Conservation (phyloP, 1,140 invertebrate genomes). For the Tetramorium alpestre region DNA sequence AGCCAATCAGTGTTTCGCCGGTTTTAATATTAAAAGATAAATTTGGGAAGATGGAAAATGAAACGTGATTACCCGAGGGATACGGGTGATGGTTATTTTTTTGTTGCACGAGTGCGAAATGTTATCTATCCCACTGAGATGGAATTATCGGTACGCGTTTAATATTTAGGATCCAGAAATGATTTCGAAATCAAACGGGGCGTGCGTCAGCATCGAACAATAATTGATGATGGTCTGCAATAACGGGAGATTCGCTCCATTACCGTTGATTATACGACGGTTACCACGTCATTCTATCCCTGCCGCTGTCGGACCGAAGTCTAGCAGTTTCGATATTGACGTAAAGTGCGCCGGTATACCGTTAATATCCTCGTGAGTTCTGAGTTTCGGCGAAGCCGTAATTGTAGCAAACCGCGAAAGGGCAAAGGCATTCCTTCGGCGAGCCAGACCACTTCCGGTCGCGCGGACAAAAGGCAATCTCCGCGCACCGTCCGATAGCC, state of each 20-base stretch:
- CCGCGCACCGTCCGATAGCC: constrained; percentile 18
- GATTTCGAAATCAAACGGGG: constrained; percentile 1
- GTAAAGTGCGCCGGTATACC: constrained; percentile 42
- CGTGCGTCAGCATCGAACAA: constrained; percentile 44
- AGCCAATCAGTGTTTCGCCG: neutral
- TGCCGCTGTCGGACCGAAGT: constrained; percentile 21
- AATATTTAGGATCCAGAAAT: constrained; percentile 52
- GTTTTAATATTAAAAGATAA: constrained; percentile 6
- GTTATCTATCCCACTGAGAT: neutral
- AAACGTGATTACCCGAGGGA: neutral
- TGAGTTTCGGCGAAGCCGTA: constrained; percentile 66
- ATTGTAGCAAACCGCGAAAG: constrained; percentile 64
- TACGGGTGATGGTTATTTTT: neutral
- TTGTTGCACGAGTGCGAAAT: neutral
- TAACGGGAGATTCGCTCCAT: constrained; percentile 50
- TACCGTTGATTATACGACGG: constrained; percentile 56
- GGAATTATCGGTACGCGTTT: constrained; percentile 14
- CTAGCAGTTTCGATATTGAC: constrained; percentile 60
- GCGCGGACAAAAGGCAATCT: constrained; percentile 68
- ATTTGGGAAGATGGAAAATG: neutral
- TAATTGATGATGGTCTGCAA: constrained; percentile 45
- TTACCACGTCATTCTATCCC: constrained; percentile 48
- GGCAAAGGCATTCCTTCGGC: constrained; percentile 73
- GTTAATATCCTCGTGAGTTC: constrained; percentile 68
- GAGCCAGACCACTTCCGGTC: constrained; percentile 60